A percentile compares a stretch with the other conserved stretches of the same genome.
Evolutionary conservation across 2,797 vertebrate species (phyloP).

Genomic region (Halcyon badia): DNA sequence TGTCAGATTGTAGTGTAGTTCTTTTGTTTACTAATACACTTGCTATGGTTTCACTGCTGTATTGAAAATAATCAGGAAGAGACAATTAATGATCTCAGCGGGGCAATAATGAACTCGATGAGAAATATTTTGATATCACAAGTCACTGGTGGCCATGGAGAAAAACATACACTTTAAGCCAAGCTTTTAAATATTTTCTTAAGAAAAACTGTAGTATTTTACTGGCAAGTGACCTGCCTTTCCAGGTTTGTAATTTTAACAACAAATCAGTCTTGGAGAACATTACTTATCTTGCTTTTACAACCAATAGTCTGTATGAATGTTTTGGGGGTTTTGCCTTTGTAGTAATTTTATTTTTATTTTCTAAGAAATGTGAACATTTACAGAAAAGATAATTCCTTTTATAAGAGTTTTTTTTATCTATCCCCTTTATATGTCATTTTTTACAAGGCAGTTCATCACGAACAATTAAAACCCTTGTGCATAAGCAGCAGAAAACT

Average conservation of each 20-base stretch:
- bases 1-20: neutral
- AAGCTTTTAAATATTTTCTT: neutral
- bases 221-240: neutral
- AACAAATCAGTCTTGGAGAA: neutral
- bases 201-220: neutral
- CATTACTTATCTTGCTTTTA: neutral
- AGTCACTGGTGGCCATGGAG: constrained; percentile 10
- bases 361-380: neutral
- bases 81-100: constrained; percentile 15
- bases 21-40: neutral
- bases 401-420: neutral
- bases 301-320: neutral
- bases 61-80: neutral
- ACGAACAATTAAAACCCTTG: neutral
- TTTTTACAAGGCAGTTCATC: neutral
- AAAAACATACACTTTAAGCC: neutral
- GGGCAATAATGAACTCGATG: neutral
- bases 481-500: neutral
- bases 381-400: neutral
- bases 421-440: neutral
- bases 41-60: constrained; percentile 1
- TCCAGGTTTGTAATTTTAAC: neutral
- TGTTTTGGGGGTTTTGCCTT: accelerated
- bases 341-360: neutral
- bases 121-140: neutral